These are phyloP conservation scores for Drosophila tanythrix DNA, from an alignment of 2,888 invertebrate genomes.

Conservation along the genomic window DNA sequence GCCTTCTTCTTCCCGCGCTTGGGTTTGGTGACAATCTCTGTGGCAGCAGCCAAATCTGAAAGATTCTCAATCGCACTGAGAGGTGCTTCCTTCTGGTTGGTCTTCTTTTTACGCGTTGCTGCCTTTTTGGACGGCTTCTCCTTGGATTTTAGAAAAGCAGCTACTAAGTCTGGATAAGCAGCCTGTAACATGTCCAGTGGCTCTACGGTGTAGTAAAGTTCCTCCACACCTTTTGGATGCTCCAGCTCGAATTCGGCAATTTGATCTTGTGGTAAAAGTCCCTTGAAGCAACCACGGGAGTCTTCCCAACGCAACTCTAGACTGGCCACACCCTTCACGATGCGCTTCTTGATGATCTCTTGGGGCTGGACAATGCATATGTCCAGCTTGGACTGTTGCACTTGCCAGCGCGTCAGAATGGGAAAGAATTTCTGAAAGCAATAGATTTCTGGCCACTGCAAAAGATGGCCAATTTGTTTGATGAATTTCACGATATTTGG, in stretches of 20 bases:
- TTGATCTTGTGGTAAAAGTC: slow-evolving; percentile 87
- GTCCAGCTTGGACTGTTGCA: slow-evolving; percentile 59
- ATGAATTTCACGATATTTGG: slow-evolving; percentile 90
- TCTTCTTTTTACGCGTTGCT: slow-evolving; percentile 56
- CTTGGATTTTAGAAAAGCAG: slow-evolving; percentile 87
- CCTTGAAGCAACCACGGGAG: slow-evolving; percentile 86
- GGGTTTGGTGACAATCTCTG: slow-evolving; percentile 71
- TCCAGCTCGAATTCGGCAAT: slow-evolving; percentile 85
- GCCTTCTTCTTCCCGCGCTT: slow-evolving; percentile 51
- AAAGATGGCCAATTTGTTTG: slow-evolving; percentile 88
- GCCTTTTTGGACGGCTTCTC: slow-evolving; percentile 86
- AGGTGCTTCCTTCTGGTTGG: slow-evolving; percentile 49
- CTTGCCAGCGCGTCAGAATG: slow-evolving; percentile 91
- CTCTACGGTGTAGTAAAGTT: slow-evolving; percentile 89
- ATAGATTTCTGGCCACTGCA: slow-evolving; percentile 91
- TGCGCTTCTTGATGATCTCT: slow-evolving; percentile 87
- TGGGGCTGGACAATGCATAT: slow-evolving; percentile 84
- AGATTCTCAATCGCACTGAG: slow-evolving; percentile 73
- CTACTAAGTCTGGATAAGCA: slow-evolving; percentile 88
- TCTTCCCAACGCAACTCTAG: slow-evolving; percentile 91
- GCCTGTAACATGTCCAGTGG: slow-evolving; percentile 87
- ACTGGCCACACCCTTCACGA: slow-evolving; percentile 87
- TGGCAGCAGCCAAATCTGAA: slow-evolving; percentile 60
- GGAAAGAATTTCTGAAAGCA: slow-evolving; percentile 92
- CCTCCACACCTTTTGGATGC: slow-evolving; percentile 84